phyloP scores from a whole-genome alignment of 2,113 vertebrate genomes.

The Tor tambroides region DNA sequence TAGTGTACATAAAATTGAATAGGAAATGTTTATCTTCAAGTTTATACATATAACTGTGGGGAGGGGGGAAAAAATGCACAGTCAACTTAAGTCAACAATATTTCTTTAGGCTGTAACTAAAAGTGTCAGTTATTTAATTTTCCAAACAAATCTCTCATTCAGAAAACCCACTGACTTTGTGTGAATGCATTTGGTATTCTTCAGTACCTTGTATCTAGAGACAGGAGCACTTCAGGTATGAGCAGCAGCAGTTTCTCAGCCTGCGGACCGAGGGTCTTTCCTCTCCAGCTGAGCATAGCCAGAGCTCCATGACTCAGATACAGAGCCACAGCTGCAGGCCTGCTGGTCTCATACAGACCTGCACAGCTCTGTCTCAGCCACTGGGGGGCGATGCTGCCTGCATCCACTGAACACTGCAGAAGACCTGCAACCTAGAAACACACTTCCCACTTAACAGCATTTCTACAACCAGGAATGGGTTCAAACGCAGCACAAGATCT shows the following conservation, averaged over 20 bases:
- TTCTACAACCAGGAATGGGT: not conserved
- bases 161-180: too few species aligned
- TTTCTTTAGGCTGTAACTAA: too few species aligned
- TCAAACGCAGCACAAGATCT: not conserved
- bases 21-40: not conserved
- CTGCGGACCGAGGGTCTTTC: constrained; percentile 68
- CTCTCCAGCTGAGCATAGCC: constrained; percentile 91
- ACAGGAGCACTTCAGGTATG: constrained; percentile 79
- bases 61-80: not conserved
- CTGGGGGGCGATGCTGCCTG: constrained; percentile 61
- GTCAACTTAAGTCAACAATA: too few species aligned
- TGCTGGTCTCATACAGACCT: constrained; percentile 65
- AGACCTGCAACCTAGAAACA: constrained; percentile 80
- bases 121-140: not conserved
- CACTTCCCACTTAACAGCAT: not conserved
- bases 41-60: not conserved
- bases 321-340: constrained; percentile 74
- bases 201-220: constrained; percentile 81
- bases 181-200: not conserved
- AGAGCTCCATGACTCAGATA: constrained; percentile 91
- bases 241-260: constrained; percentile 83
- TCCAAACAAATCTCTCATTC: not conserved
- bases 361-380: constrained; percentile 81
- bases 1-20: not conserved
- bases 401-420: constrained; percentile 69